These are phyloP conservation scores for Aspidoscelis tigris DNA, from an alignment of 2,113 vertebrate genomes.

Conservation along the genomic window DNA sequence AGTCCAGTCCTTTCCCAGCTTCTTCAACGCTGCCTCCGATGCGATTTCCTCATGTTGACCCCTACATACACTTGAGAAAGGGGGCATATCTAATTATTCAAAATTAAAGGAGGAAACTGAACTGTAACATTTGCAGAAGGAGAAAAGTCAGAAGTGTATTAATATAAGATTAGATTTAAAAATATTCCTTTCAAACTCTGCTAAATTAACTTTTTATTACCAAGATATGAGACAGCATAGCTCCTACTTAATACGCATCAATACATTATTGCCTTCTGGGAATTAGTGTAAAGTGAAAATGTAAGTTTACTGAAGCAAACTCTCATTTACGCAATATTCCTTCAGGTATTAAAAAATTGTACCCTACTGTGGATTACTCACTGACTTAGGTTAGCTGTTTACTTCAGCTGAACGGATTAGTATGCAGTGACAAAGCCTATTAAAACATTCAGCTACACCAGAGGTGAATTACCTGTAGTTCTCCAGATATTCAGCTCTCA, in stretches of 20 bases:
- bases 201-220: not conserved
- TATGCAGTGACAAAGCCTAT: slow-evolving; percentile 36
- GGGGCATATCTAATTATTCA: not conserved
- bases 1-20: not conserved
- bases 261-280: not conserved
- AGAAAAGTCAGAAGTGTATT: not conserved
- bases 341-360: not conserved
- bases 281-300: not conserved
- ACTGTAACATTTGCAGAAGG: not conserved
- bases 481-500: too few species aligned
- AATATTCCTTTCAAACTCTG: not conserved
- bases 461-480: too few species aligned
- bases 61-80: not conserved
- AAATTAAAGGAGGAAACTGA: not conserved
- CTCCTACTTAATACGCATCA: not conserved
- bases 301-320: not conserved
- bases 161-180: too few species aligned
- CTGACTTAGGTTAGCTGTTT: slow-evolving; percentile 33
- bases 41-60: not conserved
- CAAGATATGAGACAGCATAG: not conserved
- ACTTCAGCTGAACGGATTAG: slow-evolving; percentile 53
- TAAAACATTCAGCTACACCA: not conserved
- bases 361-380: not conserved
- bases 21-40: not conserved
- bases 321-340: not conserved